A percentile compares a stretch with the other conserved stretches of the same genome.
Conservation (phyloP, 2,113 vertebrate species). For the Saccopteryx leptura region DNA sequence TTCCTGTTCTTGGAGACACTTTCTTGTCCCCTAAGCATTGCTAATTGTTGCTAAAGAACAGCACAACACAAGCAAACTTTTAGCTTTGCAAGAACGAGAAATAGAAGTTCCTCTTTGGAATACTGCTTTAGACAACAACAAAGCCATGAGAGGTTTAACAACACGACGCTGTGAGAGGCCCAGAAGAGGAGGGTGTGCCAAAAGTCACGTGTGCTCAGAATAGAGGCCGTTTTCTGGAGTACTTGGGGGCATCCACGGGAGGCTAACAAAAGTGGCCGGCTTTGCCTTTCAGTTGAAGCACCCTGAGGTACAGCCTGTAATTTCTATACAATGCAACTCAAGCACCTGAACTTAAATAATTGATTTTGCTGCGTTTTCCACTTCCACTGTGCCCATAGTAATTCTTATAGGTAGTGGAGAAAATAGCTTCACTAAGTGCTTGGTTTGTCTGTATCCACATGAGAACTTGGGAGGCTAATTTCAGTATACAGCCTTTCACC, state of each 20-base stretch:
- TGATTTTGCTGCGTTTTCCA: background rate
- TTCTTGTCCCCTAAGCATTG: constrained; percentile 34
- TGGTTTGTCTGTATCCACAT: background rate
- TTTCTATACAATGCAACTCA: background rate
- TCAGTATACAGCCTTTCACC: background rate
- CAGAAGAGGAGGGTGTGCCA: background rate
- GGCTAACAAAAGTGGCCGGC: background rate
- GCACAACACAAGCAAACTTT: background rate
- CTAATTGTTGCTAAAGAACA: constrained; percentile 51
- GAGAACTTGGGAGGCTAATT: background rate
- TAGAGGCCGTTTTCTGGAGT: background rate
- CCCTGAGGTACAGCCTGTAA: background rate
- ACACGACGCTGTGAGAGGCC: background rate
- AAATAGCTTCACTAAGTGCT: background rate
- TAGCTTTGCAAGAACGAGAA: background rate
- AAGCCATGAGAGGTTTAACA: background rate
- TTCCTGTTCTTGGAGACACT: constrained; percentile 29
- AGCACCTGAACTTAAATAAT: background rate
- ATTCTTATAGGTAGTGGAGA: background rate
- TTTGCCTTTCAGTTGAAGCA: background rate
- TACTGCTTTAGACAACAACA: background rate
- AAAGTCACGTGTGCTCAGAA: background rate
- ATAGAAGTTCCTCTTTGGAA: constrained; percentile 38
- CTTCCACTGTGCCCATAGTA: background rate
- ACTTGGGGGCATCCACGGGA: background rate